Evolutionary conservation across 1,140 invertebrate genomes (phyloP).

Genomic region (Psix sp.): DNA sequence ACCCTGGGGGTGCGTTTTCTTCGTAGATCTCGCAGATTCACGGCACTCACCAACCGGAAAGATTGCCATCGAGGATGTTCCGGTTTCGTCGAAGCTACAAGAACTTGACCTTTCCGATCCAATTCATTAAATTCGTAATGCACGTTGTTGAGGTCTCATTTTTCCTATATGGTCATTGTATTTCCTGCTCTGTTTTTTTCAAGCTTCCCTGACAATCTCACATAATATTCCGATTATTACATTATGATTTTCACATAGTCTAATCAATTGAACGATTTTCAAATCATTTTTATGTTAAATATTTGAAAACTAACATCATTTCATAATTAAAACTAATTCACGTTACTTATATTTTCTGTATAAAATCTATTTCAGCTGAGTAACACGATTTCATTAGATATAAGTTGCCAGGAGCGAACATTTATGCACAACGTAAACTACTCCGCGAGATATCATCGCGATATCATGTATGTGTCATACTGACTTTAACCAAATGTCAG

Average conservation of each 20-base stretch:
- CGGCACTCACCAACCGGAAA: slow-evolving; percentile 55
- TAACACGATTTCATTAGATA: slow-evolving; percentile 38
- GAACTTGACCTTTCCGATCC: slow-evolving; percentile 55
- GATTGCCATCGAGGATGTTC: slow-evolving; percentile 57
- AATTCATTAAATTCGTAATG: slow-evolving; percentile 57
- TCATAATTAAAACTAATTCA: too few relatives aligned
- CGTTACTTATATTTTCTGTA: slow-evolving; percentile 43
- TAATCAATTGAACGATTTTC: too few relatives aligned
- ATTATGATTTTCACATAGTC: too few relatives aligned
- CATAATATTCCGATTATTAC: too few relatives aligned
- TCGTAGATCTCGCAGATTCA: slow-evolving; percentile 49
- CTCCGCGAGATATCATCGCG: slow-evolving; percentile 35
- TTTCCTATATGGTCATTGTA: slow-evolving; percentile 2
- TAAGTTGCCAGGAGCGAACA: slow-evolving; percentile 48
- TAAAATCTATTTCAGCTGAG: slow-evolving; percentile 49
- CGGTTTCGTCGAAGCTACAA: slow-evolving; percentile 43
- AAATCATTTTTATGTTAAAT: too few relatives aligned
- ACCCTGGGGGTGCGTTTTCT: slow-evolving; percentile 54
- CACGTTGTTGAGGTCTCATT: slow-evolving; percentile 21
- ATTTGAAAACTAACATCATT: too few relatives aligned
- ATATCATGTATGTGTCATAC: slow-evolving; percentile 16
- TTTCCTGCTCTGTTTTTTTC: neutral
- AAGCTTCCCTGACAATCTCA: too few relatives aligned
- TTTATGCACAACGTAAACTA: slow-evolving; percentile 48
- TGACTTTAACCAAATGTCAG: slow-evolving; percentile 40